phyloP scores from a whole-genome alignment of 1,140 invertebrate genomes.

The Trialeurodes vaporariorum region DNA sequence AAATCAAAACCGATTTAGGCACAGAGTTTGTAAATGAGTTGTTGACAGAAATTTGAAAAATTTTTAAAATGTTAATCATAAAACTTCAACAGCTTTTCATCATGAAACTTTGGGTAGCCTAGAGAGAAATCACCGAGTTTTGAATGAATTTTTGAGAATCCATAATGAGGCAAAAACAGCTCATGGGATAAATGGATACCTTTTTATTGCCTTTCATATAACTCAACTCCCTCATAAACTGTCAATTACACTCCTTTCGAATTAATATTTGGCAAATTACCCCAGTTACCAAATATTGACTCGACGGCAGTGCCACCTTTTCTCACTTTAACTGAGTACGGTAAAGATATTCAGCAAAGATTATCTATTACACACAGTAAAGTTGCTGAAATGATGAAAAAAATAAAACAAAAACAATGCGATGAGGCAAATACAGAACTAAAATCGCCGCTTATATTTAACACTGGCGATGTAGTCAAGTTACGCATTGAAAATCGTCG shows the following conservation, averaged over 20 bases:
- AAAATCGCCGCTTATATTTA: neutral
- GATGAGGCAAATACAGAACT: neutral
- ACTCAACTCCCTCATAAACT: neutral
- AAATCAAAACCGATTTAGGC: constrained; percentile 16
- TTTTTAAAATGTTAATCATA: constrained; percentile 26
- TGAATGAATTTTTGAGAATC: constrained; percentile 33
- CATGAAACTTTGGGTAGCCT: constrained; percentile 31
- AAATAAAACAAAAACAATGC: neutral
- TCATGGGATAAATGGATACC: neutral
- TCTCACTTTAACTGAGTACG: neutral
- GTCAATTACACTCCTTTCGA: neutral
- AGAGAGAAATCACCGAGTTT: constrained; percentile 31
- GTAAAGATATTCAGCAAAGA: neutral
- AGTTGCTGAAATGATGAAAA: neutral
- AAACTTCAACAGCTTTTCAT: constrained; percentile 22
- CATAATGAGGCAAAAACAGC: neutral
- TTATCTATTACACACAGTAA: neutral
- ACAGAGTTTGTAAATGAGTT: constrained; percentile 20
- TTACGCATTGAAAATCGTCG: neutral
- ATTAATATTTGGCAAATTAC: neutral
- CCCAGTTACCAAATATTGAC: neutral
- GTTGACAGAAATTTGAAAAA: constrained; percentile 26
- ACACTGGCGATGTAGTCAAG: neutral
- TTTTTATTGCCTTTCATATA: neutral
- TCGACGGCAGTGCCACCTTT: neutral